Evolutionary conservation across 1,140 invertebrate species (phyloP).

Genomic region (Mya arenaria): DNA sequence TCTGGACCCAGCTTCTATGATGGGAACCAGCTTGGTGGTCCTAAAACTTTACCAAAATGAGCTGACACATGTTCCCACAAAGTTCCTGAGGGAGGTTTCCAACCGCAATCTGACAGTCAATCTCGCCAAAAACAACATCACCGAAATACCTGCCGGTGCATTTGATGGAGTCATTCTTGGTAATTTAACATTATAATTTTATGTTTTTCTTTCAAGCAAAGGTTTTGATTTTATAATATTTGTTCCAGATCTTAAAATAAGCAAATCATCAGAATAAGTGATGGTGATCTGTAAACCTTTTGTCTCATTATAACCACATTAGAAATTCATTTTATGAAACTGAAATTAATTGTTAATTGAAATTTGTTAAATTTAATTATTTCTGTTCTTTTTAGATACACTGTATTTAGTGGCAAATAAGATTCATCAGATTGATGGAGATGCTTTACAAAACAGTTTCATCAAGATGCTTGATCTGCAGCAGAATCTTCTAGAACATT

Average conservation of each 20-base stretch:
- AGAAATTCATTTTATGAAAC: too few relatives aligned
- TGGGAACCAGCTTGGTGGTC: constrained; percentile 53
- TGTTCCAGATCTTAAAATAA: too few relatives aligned
- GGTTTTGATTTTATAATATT: too few relatives aligned
- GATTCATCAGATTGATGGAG: constrained; percentile 51
- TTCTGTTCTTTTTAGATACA: background rate
- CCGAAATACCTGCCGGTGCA: background rate
- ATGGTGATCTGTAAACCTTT: too few relatives aligned
- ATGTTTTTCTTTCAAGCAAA: too few relatives aligned
- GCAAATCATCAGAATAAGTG: too few relatives aligned
- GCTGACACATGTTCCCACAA: constrained; percentile 59
- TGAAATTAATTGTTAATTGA: too few relatives aligned
- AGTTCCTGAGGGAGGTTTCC: constrained; percentile 45
- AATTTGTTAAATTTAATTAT: too few relatives aligned
- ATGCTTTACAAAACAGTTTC: constrained; percentile 56
- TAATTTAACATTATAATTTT: too few relatives aligned
- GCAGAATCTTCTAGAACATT: constrained; percentile 57
- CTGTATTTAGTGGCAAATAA: constrained; percentile 59
- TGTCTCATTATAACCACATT: too few relatives aligned
- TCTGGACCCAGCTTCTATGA: constrained; percentile 57
- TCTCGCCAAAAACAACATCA: constrained; percentile 52
- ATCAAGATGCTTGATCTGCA: constrained; percentile 55
- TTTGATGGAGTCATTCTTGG: constrained; percentile 37
- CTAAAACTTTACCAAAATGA: constrained; percentile 65
- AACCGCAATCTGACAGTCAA: constrained; percentile 26